phyloP scores from a whole-genome alignment of 2,797 vertebrate species.

The Leontopithecus rosalia region DNA sequence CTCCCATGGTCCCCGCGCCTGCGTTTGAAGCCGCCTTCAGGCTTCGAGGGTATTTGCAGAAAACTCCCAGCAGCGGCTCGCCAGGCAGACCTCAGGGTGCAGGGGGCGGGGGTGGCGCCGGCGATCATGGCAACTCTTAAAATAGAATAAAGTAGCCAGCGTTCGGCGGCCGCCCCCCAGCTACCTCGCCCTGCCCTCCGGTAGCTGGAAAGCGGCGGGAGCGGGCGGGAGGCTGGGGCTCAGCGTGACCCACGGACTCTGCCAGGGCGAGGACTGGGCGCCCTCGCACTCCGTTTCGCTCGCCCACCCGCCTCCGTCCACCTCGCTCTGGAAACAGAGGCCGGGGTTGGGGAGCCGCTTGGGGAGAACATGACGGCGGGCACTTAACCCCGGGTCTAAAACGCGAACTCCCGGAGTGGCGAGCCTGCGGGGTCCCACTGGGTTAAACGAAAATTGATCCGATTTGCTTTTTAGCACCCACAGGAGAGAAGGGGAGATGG shows the following conservation, averaged over 20 bases:
- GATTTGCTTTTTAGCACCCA: conserved; percentile 7
- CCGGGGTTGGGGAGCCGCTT: background rate
- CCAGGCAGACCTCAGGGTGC: conserved; percentile 51
- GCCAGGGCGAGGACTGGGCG: background rate
- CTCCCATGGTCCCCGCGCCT: conserved; percentile 75
- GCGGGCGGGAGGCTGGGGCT: background rate
- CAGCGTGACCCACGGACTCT: background rate
- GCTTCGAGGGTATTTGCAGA: conserved; percentile 67
- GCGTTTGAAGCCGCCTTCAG: conserved; percentile 70
- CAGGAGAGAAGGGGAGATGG: background rate
- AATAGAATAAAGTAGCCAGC: background rate
- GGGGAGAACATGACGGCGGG: background rate
- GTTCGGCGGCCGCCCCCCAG: background rate
- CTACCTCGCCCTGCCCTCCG: background rate
- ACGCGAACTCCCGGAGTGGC: background rate
- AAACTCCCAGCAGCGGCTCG: conserved; percentile 55
- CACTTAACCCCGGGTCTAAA: conserved; percentile 18
- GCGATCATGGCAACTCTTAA: conserved; percentile 47
- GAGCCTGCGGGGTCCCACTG: background rate
- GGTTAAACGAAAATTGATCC: conserved; percentile 32
- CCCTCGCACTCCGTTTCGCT: background rate
- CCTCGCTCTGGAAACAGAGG: conserved; percentile 7
- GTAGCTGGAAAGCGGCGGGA: background rate
- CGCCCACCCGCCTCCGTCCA: background rate
- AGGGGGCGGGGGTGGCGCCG: background rate